Percentiles rank a stretch among this genome's conserved stretches.
These are phyloP conservation scores for Crotalus tigris DNA, from an alignment of 2,113 vertebrate genomes.

Conservation along the genomic window DNA sequence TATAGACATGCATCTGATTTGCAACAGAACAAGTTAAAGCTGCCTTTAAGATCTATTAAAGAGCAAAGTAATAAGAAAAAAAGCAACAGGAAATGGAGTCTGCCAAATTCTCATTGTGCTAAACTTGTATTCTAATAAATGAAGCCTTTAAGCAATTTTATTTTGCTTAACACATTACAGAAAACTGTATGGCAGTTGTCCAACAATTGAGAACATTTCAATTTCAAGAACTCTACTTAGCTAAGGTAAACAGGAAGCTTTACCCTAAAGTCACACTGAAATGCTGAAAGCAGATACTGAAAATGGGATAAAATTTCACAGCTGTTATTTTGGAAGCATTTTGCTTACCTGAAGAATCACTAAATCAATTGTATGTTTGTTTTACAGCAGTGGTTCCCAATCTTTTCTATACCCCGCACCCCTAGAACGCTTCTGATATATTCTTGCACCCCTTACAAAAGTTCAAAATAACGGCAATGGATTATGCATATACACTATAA, in stretches of 20 bases:
- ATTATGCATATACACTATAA: no score
- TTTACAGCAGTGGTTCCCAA: background rate
- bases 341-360: background rate
- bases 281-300: background rate
- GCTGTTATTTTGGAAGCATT: background rate
- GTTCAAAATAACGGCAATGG: no score
- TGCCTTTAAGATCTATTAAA: conserved; percentile 18
- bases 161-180: conserved; percentile 16
- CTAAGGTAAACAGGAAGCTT: conserved; percentile 17
- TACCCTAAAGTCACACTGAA: background rate
- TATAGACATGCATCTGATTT: conserved; percentile 50
- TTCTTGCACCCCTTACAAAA: no score
- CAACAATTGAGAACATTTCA: rapidly evolving
- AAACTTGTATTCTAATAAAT: conserved; percentile 39
- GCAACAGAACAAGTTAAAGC: conserved; percentile 34
- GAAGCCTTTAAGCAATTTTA: background rate
- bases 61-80: conserved; percentile 50
- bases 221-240: background rate
- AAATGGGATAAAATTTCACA: background rate
- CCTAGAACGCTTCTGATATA: no score
- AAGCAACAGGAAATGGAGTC: conserved; percentile 51
- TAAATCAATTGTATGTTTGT: background rate
- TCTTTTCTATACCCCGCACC: no score
- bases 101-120: conserved; percentile 54
- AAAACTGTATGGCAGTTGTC: conserved; percentile 69